A percentile compares a stretch with the other conserved stretches of the same genome.
These are phyloP conservation scores for Lutraria rhynchaena DNA, from an alignment of 1,140 invertebrate species.

Conservation along the genomic window DNA sequence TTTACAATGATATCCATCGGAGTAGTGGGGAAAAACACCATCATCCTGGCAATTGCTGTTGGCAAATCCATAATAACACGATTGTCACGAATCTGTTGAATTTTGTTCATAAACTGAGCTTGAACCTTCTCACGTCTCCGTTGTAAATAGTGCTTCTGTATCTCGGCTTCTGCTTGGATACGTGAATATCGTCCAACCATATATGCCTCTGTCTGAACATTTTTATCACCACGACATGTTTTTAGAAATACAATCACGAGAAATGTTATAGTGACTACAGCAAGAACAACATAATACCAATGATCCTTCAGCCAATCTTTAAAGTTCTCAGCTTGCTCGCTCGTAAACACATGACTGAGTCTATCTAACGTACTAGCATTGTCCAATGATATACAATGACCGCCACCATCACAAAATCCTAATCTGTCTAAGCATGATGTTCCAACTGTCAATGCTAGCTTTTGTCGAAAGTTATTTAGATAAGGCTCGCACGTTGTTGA, in stretches of 20 bases:
- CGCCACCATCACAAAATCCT: conserved; percentile 65
- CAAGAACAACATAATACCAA: conserved; percentile 69
- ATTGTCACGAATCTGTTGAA: conserved; percentile 1
- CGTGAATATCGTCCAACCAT: conserved; percentile 53
- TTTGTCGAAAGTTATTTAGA: conserved; percentile 46
- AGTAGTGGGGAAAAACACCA: conserved; percentile 62
- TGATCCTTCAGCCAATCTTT: conserved; percentile 64
- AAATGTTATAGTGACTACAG: conserved; percentile 19
- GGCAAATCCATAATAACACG: conserved; percentile 30
- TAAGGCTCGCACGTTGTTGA: conserved; percentile 17
- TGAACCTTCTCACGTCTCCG: conserved; percentile 15
- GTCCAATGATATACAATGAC: conserved; percentile 58
- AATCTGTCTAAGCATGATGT: conserved; percentile 57
- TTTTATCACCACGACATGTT: neutral
- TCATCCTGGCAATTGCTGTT: conserved; percentile 57
- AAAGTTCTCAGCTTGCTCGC: conserved; percentile 48
- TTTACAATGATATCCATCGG: conserved; percentile 40
- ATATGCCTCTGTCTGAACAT: conserved; percentile 51
- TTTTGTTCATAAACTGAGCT: conserved; percentile 28
- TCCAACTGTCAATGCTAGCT: conserved; percentile 39
- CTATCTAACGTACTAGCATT: conserved; percentile 44
- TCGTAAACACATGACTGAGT: conserved; percentile 56
- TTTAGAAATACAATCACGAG: conserved; percentile 27
- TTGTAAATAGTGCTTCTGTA: conserved; percentile 40
- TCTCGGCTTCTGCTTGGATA: conserved; percentile 43